Evolutionary conservation across 1,140 invertebrate species (phyloP).

Genomic region (Probaryconus sp.): DNA sequence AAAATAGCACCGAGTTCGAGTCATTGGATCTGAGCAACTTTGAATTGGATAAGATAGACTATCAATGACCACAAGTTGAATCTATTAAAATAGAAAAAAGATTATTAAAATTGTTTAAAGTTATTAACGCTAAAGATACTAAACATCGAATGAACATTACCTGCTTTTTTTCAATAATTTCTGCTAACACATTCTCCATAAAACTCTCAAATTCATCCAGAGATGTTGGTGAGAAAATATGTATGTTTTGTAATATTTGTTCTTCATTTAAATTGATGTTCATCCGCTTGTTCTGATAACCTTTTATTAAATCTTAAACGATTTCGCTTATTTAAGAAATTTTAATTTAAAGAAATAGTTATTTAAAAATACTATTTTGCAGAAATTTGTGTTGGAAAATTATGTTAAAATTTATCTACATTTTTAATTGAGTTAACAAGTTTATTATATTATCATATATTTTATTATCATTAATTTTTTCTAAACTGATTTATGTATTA

Average conservation of each 20-base stretch:
- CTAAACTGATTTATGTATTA: no score
- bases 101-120: slow-evolving; percentile 27
- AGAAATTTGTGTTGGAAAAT: no score
- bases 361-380: not conserved
- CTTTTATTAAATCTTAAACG: slow-evolving; percentile 59
- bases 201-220: slow-evolving; percentile 61
- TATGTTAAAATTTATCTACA: no score
- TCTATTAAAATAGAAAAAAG: slow-evolving; percentile 44
- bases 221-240: slow-evolving; percentile 55
- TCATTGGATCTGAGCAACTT: slow-evolving; percentile 55
- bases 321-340: not conserved
- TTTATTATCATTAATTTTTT: no score
- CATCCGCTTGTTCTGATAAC: slow-evolving; percentile 4
- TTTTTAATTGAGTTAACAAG: no score
- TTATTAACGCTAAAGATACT: not conserved
- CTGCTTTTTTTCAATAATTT: slow-evolving; percentile 5
- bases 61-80: slow-evolving; percentile 66
- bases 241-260: slow-evolving; percentile 56
- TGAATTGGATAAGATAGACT: slow-evolving; percentile 69
- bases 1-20: slow-evolving; percentile 63
- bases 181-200: slow-evolving; percentile 52
- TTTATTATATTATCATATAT: no score
- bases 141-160: slow-evolving; percentile 26
- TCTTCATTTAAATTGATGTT: slow-evolving; percentile 42
- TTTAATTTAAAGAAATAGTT: not conserved